A percentile compares a stretch with the other conserved stretches of the same genome.
These are phyloP conservation scores for Phrynocephalus guinanensis DNA, from an alignment of 2,797 vertebrate species.

Conservation along the genomic window DNA sequence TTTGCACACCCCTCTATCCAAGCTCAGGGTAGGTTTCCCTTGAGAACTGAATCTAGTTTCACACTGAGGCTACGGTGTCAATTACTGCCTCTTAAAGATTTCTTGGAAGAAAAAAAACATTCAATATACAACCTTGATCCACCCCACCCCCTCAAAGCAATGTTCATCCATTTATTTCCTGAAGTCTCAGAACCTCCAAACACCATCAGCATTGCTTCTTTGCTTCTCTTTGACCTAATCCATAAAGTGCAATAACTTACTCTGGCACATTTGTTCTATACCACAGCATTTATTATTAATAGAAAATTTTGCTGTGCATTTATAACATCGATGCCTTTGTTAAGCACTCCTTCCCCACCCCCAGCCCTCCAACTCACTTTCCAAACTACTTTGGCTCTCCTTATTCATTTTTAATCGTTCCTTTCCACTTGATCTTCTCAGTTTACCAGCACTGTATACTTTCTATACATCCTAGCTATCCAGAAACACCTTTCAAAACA, in stretches of 20 bases:
- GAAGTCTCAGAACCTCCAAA: constrained; percentile 40
- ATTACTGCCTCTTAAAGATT: constrained; percentile 17
- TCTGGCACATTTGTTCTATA: constrained; percentile 67
- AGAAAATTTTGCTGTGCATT: constrained; percentile 71
- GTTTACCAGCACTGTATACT: constrained; percentile 35
- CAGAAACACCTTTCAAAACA: constrained; percentile 1
- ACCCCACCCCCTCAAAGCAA: neutral
- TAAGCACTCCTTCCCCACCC: constrained; percentile 58
- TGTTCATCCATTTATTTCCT: neutral
- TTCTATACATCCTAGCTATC: constrained; percentile 51
- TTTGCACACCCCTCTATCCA: too few relatives aligned
- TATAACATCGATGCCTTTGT: constrained; percentile 75
- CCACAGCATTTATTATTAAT: constrained; percentile 73
- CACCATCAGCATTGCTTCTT: constrained; percentile 20
- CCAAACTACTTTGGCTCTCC: constrained; percentile 59
- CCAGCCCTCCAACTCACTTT: constrained; percentile 36
- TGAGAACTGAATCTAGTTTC: neutral
- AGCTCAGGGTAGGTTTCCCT: neutral
- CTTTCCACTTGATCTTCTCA: constrained; percentile 54
- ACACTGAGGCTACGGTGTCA: neutral
- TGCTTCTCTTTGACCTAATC: constrained; percentile 36
- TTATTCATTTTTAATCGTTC: constrained; percentile 75
- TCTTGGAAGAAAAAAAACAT: neutral
- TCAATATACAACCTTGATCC: neutral
- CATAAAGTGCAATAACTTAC: constrained; percentile 64